Evolutionary conservation across 2,113 vertebrate species (phyloP), one percentile per base, ranked within the genome.

Genomic region (Nothoprocta perdicaria): DNA sequence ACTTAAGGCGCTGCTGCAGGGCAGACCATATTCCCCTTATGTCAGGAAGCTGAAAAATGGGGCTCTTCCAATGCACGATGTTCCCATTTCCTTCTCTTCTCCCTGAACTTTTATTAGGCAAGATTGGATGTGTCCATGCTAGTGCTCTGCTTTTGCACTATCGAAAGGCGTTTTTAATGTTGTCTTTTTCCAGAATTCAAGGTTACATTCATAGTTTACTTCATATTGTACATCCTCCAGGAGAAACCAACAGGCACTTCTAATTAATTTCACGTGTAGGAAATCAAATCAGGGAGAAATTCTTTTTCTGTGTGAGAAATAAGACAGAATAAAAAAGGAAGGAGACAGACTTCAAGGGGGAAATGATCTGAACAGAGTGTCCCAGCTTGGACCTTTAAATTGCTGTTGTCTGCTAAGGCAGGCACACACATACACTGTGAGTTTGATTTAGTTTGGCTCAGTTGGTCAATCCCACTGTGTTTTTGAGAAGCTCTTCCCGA

Each of bases 351-450:
- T 75, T 89, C 18, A 80, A 80, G 69, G 29, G 35, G 46, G 65
- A 87, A 80, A 61, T 31, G 29, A 38, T 94, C 75, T 24, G 52
- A 65, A 31, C 22, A 38, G 71, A 9, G 48, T 35, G 29, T 72
- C 43, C 72, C 72, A 85, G 68, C 26, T 1, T 45, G 48, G 23
- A 26, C 4, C 40, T 86, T 91, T 86, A 65, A 26, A 31, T 33
- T 40, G 52, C 80, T 65, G 68, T 58, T 6, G 52, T 58, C 52
- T 78, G 61, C 26, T 89, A 48, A 48, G 48, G 60, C 60, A 19
- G 50, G n/a, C 15, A 58, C 4, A 19, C 0, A 2, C 35, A 33
- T 3, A 27, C 0, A 1, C 78, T 7, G 4, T 3, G 26, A 53
- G 19, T 13, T 61, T 65, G 61, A 53, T 72, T 86, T 38, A 73